These are phyloP conservation scores for Sebastes itinus DNA, from an alignment of 2,797 vertebrate genomes.

Conservation along the genomic window DNA sequence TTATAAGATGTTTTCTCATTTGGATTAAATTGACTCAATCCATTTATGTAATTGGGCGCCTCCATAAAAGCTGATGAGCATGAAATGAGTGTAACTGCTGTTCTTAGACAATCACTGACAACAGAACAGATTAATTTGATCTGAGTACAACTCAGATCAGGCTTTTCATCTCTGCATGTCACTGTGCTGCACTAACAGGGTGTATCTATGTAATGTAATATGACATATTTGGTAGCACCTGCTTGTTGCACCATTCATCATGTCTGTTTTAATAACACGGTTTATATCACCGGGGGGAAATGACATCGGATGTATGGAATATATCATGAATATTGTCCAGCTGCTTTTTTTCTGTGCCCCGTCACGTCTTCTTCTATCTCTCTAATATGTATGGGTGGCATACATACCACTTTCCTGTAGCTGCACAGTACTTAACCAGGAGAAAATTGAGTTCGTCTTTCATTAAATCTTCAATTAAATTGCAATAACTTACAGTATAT, in stretches of 20 bases:
- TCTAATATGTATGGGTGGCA: slow-evolving; percentile 7
- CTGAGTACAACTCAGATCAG: background rate
- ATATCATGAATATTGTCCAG: slow-evolving; percentile 16
- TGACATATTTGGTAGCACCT: background rate
- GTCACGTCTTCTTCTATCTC: slow-evolving; percentile 4
- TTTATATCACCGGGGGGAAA: slow-evolving; percentile 12
- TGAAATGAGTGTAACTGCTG: background rate
- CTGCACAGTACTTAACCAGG: slow-evolving; percentile 14
- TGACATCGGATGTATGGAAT: background rate
- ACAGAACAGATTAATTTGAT: background rate
- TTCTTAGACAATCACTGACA: background rate
- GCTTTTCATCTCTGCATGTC: slow-evolving; percentile 5
- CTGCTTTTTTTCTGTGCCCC: background rate
- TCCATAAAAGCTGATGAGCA: slow-evolving; percentile 20
- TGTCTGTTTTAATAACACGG: background rate
- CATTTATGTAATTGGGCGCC: slow-evolving; percentile 10
- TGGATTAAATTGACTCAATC: slow-evolving; percentile 7
- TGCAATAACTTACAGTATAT: slow-evolving; percentile 56
- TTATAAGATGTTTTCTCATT: slow-evolving; percentile 22
- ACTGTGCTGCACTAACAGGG: background rate
- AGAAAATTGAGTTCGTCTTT: slow-evolving; percentile 54
- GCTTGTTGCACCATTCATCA: background rate
- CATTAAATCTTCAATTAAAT: slow-evolving; percentile 67
- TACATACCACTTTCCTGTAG: slow-evolving; percentile 2
- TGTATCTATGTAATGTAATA: background rate